phyloP scores from a whole-genome alignment of 2,797 vertebrate genomes.

The Oreochromis grahami region DNA sequence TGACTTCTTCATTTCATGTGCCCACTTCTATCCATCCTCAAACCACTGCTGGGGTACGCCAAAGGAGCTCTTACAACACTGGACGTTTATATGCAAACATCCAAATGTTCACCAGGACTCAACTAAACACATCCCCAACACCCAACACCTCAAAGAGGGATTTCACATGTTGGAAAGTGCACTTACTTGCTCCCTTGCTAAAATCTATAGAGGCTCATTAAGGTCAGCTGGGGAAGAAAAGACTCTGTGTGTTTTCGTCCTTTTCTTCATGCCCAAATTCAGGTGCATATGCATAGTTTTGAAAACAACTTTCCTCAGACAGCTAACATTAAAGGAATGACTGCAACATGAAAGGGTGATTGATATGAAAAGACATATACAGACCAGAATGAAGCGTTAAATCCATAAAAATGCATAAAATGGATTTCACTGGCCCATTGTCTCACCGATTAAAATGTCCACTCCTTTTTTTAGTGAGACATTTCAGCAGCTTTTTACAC shows the following conservation, averaged over 20 bases:
- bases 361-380: background rate
- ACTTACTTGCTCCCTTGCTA: background rate
- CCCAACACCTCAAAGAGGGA: background rate
- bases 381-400: background rate
- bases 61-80: slow-evolving; percentile 2
- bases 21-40: slow-evolving; percentile 13
- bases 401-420: background rate
- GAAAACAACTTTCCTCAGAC: background rate
- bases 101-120: background rate
- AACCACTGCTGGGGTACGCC: slow-evolving; percentile 21
- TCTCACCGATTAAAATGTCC: background rate
- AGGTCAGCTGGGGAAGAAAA: background rate
- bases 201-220: background rate
- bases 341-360: background rate
- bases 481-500: background rate
- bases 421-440: background rate
- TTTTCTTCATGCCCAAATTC: background rate
- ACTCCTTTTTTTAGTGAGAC: background rate
- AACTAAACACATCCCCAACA: background rate
- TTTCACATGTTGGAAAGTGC: background rate
- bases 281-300: background rate
- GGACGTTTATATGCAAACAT: background rate
- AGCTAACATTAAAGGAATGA: background rate
- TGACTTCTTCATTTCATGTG: slow-evolving; percentile 37
- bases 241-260: background rate